Base-by-base conservation (phyloP, 1,140 invertebrate species). In the Coenobita brevimanus region DNA sequence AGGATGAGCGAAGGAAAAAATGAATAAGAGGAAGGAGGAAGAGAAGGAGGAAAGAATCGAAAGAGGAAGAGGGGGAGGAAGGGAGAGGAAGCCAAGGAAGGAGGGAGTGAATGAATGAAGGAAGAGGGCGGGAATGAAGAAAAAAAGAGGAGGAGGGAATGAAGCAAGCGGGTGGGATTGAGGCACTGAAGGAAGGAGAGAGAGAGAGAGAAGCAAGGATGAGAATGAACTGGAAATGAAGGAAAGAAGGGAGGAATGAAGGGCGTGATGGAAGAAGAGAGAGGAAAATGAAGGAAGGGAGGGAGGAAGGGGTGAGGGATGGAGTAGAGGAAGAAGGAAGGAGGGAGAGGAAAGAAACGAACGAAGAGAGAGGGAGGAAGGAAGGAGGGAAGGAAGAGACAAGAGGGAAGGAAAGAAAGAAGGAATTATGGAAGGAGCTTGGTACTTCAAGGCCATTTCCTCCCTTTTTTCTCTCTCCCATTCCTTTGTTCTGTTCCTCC, bases 401-500 rank as follows among this genome's bases (percentile, higher is more conserved):
- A 43, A 73, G 69, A 38, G 36, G 38, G 69, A 38, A 41, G 38
- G 69, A 38, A 41, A 73, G 69, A 38, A 41, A 73, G 69, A 38
- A 41, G 38, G 69, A 38, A 41, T 33, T 24, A 73, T 24, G 41
- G 33, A 38, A 21, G 30, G 69, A 73, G 69, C 33, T 38, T 30
- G 38, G 24, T 21, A 73, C 69, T 21, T 41, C 24, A 73, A 73
- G 21, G 30, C 38, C 69, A 73, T 38, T 73, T 41, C 15, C n/a
- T 8, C n/a, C n/a, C n/a, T 6, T 24, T 4, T 38, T 6, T 67
- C n/a, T 33, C n/a, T 33, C 4, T 38, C 3, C 33, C 27, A n/a
- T n/a, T n/a, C n/a, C n/a, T n/a, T n/a, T n/a, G n/a, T n/a, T 57
- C n/a, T 57, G n/a, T 57, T n/a, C 13, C 54, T 10, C 54, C 13